These are phyloP conservation scores for Micrasema minimum DNA, from an alignment of 1,140 invertebrate genomes.

Conservation along the genomic window DNA sequence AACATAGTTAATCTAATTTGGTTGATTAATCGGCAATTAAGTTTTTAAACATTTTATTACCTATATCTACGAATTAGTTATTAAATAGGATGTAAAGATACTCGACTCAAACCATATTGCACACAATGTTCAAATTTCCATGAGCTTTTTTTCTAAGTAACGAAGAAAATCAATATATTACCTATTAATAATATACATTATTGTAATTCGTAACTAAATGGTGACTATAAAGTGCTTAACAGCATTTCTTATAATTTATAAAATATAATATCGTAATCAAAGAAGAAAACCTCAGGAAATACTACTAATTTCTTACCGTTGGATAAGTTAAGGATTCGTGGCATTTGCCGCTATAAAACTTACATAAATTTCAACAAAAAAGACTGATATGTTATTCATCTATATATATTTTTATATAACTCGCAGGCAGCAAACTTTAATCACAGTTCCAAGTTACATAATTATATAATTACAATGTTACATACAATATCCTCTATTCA, in stretches of 20 bases:
- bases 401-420: slow-evolving; percentile 55
- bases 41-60: slow-evolving; percentile 31
- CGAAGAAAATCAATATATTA: slow-evolving; percentile 51
- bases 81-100: slow-evolving; percentile 47
- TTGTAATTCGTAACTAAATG: slow-evolving; percentile 52
- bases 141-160: slow-evolving; percentile 54
- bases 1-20: slow-evolving; percentile 3
- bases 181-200: slow-evolving; percentile 47
- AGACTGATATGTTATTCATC: slow-evolving; percentile 54
- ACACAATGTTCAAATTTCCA: slow-evolving; percentile 54
- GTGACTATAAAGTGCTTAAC: slow-evolving; percentile 48
- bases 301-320: slow-evolving; percentile 51
- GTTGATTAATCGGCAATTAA: slow-evolving; percentile 35
- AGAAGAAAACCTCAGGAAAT: slow-evolving; percentile 50
- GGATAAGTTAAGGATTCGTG: slow-evolving; percentile 37
- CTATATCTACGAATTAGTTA: slow-evolving; percentile 31
- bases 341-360: slow-evolving; percentile 40
- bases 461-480: slow-evolving; percentile 19
- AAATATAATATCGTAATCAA: slow-evolving; percentile 45
- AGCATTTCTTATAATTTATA: slow-evolving; percentile 49
- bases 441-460: slow-evolving; percentile 46
- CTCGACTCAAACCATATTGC: slow-evolving; percentile 52
- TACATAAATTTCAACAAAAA: slow-evolving; percentile 54
- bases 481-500: slow-evolving; percentile 14
- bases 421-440: slow-evolving; percentile 45